Evolutionary conservation across 1,140 invertebrate genomes (phyloP).

Genomic region (Matsumurasca onukii): DNA sequence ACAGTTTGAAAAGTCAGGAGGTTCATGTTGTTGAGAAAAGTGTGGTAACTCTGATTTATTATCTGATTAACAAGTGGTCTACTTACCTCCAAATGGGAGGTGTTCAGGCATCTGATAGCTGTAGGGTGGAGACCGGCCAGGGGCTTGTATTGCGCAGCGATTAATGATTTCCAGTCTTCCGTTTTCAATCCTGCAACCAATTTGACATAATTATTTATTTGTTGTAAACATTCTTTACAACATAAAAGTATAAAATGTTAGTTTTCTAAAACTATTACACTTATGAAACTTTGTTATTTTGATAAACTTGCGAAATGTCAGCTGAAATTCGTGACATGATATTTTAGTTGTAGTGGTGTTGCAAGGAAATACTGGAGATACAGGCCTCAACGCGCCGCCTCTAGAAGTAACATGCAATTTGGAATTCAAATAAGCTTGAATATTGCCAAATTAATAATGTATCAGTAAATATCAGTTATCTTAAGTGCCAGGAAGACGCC

Average conservation of each 20-base stretch:
- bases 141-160: background rate
- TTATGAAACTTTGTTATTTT: background rate
- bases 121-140: background rate
- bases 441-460: too few relatives aligned
- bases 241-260: background rate
- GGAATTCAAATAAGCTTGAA: too few relatives aligned
- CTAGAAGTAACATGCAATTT: too few relatives aligned
- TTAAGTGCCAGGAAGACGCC: background rate
- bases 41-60: background rate
- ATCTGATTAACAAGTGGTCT: background rate
- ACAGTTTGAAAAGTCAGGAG: background rate
- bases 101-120: background rate
- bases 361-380: too few relatives aligned
- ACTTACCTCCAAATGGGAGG: background rate
- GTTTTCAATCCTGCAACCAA: background rate
- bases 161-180: background rate
- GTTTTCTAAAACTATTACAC: background rate
- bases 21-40: background rate
- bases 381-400: too few relatives aligned
- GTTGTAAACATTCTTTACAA: background rate
- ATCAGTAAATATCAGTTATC: background rate
- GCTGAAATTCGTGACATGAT: too few relatives aligned
- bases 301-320: background rate
- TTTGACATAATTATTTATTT: background rate
- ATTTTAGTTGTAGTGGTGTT: too few relatives aligned